Evolutionary conservation across 2,113 vertebrate species (phyloP).

Genomic region (Rousettus leschenaultii): DNA sequence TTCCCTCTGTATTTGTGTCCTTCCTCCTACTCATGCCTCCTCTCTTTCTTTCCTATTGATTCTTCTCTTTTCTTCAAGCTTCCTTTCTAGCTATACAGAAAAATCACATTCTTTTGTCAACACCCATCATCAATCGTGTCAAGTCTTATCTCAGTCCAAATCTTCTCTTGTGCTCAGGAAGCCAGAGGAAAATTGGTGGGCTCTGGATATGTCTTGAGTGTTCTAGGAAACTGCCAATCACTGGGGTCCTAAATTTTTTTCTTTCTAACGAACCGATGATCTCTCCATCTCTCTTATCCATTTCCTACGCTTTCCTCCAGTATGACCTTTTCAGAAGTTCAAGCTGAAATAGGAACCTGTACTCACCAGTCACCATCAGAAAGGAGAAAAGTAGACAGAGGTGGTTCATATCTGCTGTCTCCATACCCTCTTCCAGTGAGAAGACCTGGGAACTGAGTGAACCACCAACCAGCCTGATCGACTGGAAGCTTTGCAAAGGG

Average conservation of each 20-base stretch:
- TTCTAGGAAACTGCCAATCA: neutral
- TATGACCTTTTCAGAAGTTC: neutral
- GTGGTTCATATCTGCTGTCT: neutral
- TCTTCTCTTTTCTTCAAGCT: neutral
- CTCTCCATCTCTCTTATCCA: neutral
- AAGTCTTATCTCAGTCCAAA: neutral
- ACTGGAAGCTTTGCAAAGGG: neutral
- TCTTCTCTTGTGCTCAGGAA: neutral
- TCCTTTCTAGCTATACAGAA: neutral
- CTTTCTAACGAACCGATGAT: neutral
- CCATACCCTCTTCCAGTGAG: neutral
- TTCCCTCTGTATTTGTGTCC: neutral
- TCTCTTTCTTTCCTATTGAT: neutral
- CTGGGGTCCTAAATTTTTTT: neutral
- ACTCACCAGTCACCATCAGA: constrained; percentile 4
- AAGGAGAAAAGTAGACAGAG: neutral
- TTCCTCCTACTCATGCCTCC: neutral
- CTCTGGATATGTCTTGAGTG: neutral
- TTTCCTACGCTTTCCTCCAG: neutral
- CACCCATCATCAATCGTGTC: neutral
- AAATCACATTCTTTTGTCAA: neutral
- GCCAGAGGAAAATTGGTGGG: neutral
- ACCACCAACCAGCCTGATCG: neutral
- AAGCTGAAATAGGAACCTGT: neutral
- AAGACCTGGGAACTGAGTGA: neutral